Conservation (phyloP, 2,113 vertebrate species). For the Oxygymnocypris stewartii region DNA sequence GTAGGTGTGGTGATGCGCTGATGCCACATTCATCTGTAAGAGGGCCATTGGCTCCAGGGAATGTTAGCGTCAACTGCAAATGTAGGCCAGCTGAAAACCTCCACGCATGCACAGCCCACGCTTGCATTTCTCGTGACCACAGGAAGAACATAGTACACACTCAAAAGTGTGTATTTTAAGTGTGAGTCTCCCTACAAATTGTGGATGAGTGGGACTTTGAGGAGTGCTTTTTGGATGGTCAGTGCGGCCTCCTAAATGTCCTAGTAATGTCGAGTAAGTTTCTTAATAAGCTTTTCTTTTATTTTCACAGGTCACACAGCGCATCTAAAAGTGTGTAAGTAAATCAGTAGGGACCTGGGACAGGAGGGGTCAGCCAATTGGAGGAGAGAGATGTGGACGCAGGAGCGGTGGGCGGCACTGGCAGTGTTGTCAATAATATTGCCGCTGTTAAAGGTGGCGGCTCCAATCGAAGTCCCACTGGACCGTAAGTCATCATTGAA, state of each 20-base stretch:
- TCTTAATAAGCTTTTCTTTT: background rate
- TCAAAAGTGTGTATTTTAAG: background rate
- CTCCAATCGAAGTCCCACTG: conserved; percentile 86
- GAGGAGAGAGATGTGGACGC: conserved; percentile 78
- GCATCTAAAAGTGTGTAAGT: conserved; percentile 47
- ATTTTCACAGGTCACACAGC: conserved; percentile 53
- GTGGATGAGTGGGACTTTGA: background rate
- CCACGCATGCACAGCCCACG: conserved; percentile 39
- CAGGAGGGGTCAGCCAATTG: conserved; percentile 47
- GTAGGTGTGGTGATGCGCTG: background rate
- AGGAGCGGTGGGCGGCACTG: conserved; percentile 61
- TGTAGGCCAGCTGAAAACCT: conserved; percentile 60
- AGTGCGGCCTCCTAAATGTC: background rate
- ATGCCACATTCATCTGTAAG: conserved; percentile 42
- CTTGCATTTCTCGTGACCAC: conserved; percentile 21
- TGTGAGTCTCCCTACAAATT: background rate
- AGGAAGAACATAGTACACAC: conserved; percentile 8
- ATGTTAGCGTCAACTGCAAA: conserved; percentile 63
- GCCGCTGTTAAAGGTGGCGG: conserved; percentile 72
- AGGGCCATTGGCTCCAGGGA: conserved; percentile 47
- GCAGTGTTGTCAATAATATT: conserved; percentile 70
- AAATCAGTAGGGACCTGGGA: conserved; percentile 56
- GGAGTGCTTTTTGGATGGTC: background rate
- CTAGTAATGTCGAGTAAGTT: background rate
- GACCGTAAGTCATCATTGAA: conserved; percentile 82